Evolutionary conservation across 2,888 invertebrate species (phyloP).

Genomic region (Epistrophella euchroma): DNA sequence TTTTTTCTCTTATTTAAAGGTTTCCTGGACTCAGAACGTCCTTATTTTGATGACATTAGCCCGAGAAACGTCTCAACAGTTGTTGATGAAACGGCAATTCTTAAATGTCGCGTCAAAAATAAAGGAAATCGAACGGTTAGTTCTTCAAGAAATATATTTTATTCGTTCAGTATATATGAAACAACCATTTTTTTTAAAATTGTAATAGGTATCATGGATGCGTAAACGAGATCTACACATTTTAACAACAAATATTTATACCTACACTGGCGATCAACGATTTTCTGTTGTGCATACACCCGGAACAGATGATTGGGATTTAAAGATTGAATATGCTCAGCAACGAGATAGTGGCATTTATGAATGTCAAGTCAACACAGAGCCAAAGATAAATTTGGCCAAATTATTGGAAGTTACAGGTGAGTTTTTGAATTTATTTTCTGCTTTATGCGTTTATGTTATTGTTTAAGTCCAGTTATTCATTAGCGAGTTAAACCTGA

Average conservation of each 20-base stretch:
- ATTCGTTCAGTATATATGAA: background rate
- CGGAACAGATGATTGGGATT: constrained; percentile 93
- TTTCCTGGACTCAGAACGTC: constrained; percentile 85
- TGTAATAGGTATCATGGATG: constrained; percentile 84
- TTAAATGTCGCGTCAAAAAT: constrained; percentile 93
- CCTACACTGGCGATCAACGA: constrained; percentile 94
- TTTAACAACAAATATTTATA: constrained; percentile 92
- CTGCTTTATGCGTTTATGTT: too few relatives aligned
- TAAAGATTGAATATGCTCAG: constrained; percentile 93
- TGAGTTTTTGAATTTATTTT: background rate
- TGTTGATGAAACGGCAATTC: constrained; percentile 91
- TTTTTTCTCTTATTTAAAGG: constrained; percentile 61
- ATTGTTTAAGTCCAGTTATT: too few relatives aligned
- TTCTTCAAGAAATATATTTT: constrained; percentile 58
- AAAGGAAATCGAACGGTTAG: constrained; percentile 94
- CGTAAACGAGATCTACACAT: constrained; percentile 88
- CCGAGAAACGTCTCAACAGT: constrained; percentile 93
- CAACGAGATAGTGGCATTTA: constrained; percentile 93
- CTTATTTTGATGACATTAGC: constrained; percentile 93
- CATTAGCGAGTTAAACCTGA: too few relatives aligned
- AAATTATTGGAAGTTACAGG: constrained; percentile 91
- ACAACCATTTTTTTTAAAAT: background rate
- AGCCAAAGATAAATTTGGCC: constrained; percentile 94
- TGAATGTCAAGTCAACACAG: constrained; percentile 95
- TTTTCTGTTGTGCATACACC: constrained; percentile 94